A percentile compares a stretch with the other conserved stretches of the same genome.
Conservation (phyloP, 2,888 invertebrate genomes). For the Ophion costatus region DNA sequence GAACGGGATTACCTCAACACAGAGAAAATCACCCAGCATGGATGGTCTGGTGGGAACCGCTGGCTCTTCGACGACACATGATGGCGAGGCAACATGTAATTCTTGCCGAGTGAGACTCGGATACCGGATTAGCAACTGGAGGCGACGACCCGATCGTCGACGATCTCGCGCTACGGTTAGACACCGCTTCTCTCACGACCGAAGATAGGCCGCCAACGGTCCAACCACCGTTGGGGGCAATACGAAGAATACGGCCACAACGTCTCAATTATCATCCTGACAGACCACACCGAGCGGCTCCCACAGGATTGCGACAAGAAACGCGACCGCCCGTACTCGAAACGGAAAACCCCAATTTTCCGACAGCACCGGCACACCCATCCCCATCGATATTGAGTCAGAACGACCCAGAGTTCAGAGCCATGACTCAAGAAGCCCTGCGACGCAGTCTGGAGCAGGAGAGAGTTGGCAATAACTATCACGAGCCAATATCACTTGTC, state of each 20-base stretch:
- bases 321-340: background rate
- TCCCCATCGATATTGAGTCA: conserved; percentile 33
- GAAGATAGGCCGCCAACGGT: background rate
- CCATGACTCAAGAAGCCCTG: conserved; percentile 36
- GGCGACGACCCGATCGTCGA: background rate
- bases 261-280: background rate
- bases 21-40: conserved; percentile 29
- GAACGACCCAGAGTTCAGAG: conserved; percentile 25
- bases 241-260: background rate
- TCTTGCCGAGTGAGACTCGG: background rate
- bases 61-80: conserved; percentile 24
- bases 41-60: conserved; percentile 28
- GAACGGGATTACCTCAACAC: conserved; percentile 22
- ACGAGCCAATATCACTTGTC: conserved; percentile 2
- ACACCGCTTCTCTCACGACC: background rate
- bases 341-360: background rate
- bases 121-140: background rate
- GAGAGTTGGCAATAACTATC: background rate
- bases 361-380: background rate
- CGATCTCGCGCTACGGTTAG: background rate
- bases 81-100: background rate
- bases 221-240: background rate
- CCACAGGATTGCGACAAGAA: background rate
- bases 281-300: background rate
- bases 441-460: conserved; percentile 8